A percentile compares a stretch with the other conserved stretches of the same genome.
phyloP scores from a whole-genome alignment of 1,140 invertebrate genomes.

The Physella acuta region DNA sequence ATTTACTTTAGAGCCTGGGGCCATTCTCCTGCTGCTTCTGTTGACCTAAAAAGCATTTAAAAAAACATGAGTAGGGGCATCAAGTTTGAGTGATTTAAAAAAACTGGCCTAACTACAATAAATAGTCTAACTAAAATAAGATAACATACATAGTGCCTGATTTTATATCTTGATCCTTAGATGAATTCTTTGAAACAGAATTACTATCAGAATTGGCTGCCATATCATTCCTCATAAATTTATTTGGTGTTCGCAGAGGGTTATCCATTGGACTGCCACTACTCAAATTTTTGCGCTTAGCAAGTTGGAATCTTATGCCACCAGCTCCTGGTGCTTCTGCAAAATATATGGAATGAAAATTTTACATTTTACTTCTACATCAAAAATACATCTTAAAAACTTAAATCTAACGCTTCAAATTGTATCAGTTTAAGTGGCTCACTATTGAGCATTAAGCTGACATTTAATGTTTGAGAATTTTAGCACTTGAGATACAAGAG shows the following conservation, averaged over 20 bases:
- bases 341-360: neutral
- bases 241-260: neutral
- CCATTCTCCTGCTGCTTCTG: constrained; percentile 45
- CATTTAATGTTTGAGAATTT: too few relatives aligned
- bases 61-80: too few relatives aligned
- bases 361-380: neutral
- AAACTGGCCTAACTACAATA: neutral
- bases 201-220: neutral
- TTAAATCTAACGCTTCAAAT: too few relatives aligned
- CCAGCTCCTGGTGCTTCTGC: constrained; percentile 38
- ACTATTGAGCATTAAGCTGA: too few relatives aligned
- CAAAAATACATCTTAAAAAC: too few relatives aligned
- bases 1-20: constrained; percentile 50
- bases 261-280: constrained; percentile 12
- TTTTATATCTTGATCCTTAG: neutral
- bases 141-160: neutral
- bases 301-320: constrained; percentile 51
- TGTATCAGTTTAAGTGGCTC: too few relatives aligned
- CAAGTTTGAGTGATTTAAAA: too few relatives aligned
- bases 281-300: constrained; percentile 44
- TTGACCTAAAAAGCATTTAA: constrained; percentile 2
- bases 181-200: too few relatives aligned
- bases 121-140: neutral
- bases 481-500: too few relatives aligned
- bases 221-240: neutral